A percentile compares a stretch with the other conserved stretches of the same genome.
Evolutionary conservation across 2,113 vertebrate genomes (phyloP).

Genomic region (Pimephales promelas): DNA sequence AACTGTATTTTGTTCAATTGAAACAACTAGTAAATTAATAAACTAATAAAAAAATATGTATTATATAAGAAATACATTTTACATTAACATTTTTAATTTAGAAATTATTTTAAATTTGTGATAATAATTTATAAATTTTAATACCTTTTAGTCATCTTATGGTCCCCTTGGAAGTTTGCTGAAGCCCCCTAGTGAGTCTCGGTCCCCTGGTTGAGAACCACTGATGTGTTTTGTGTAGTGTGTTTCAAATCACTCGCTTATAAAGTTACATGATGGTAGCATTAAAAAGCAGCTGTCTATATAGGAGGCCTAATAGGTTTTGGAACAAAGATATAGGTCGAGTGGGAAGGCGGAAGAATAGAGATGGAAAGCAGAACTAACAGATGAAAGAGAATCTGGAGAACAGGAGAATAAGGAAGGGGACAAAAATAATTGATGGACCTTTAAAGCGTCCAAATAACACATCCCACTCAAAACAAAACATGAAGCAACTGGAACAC

Average conservation of each 20-base stretch:
- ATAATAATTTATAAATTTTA: background rate
- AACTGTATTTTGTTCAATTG: too few species aligned
- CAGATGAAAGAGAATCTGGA: constrained; percentile 20
- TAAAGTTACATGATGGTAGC: background rate
- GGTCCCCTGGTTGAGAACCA: background rate
- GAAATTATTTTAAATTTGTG: background rate
- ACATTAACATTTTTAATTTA: too few species aligned
- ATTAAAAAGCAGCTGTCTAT: background rate
- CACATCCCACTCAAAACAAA: constrained; percentile 33
- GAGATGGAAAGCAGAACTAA: background rate
- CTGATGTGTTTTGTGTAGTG: background rate
- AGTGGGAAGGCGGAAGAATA: background rate
- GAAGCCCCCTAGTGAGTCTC: background rate
- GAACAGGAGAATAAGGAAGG: constrained; percentile 12
- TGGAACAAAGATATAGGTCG: background rate
- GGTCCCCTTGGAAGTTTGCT: background rate
- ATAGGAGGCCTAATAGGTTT: background rate
- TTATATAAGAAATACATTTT: too few species aligned
- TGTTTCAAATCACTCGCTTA: background rate
- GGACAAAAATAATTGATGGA: constrained; percentile 24
- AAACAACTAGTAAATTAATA: too few species aligned
- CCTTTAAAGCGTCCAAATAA: background rate
- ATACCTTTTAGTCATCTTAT: background rate
- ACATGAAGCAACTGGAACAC: background rate
- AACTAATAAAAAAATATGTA: too few species aligned